Base-by-base conservation (phyloP, 1,140 invertebrate species). In the Eupeodes corollae region DNA sequence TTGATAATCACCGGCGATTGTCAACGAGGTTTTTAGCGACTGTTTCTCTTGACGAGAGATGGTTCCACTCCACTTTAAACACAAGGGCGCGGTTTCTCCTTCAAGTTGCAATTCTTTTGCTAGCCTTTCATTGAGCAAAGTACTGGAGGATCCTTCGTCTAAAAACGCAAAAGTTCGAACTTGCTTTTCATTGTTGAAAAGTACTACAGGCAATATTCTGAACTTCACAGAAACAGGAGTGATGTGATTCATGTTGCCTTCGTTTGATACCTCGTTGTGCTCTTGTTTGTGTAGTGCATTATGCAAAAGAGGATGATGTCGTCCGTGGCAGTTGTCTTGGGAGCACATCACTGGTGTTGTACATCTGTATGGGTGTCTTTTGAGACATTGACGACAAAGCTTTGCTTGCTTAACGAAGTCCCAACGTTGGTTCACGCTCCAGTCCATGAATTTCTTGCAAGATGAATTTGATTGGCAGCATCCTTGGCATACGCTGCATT, bases 91-190 rank as follows among this genome's bases (percentile, higher is more conserved):
- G 18, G 18, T 3, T 26, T 12, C 32, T 12, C 44, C 44, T 5
- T 9, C 8, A 31, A 46, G 16, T 13, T 38, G 37, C 30, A 46
- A 31, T n/a, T 21, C 16, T 10, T 46, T 35, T 5, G 26, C 10
- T 13, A 46, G 18, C 15, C 30, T n/a, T 15, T 46, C 33, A 46
- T 46, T 35, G 18, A 46, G 37, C 15, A 46, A 15, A 30, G 32
- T 46, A n/a, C 16, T n/a, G 10, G 45, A 46, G 9, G 45, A 46
- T 13, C 37, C 45, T 11, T 46, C 45, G n/a, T 46, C 45, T 26
- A 46, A 26, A 31, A 46, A 46, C 2, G 45, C 45, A 13, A 16
- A 46, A n/a, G 45, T 46, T 14, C 15, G 14, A 10, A 30, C 16
- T 46, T 46, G 35, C 21, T 31, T 6, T n/a, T 18, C 19, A 26